These are phyloP conservation scores for Oryctes rhinoceros DNA, from an alignment of 1,140 invertebrate genomes.

Conservation along the genomic window DNA sequence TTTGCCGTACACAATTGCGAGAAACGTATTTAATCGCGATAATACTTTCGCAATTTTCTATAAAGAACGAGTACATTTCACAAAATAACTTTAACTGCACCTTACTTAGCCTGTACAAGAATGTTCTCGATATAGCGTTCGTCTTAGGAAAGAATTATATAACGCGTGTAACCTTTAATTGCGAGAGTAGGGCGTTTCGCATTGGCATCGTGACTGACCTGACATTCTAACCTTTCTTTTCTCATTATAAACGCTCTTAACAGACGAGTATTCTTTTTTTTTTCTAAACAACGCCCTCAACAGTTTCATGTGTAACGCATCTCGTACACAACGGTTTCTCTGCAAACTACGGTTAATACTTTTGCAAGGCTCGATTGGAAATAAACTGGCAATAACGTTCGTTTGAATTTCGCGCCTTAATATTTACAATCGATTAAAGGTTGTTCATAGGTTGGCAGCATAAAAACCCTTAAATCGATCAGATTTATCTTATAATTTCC, in stretches of 20 bases:
- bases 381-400: too few relatives aligned
- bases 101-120: slow-evolving; percentile 1
- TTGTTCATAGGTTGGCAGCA: too few relatives aligned
- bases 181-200: slow-evolving; percentile 40
- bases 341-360: too few relatives aligned
- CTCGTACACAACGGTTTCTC: too few relatives aligned
- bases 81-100: background rate
- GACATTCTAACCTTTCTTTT: slow-evolving; percentile 44
- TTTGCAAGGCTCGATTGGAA: too few relatives aligned
- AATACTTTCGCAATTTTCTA: slow-evolving; percentile 1
- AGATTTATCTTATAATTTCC: too few relatives aligned
- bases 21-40: background rate
- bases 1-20: too few relatives aligned
- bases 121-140: background rate
- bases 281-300: background rate
- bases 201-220: slow-evolving; percentile 42
- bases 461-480: too few relatives aligned
- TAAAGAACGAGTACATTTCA: background rate
- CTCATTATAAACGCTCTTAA: background rate
- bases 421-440: too few relatives aligned
- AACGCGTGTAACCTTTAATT: slow-evolving; percentile 43
- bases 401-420: too few relatives aligned
- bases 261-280: background rate
- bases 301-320: too few relatives aligned
- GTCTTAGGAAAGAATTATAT: slow-evolving; percentile 39